Evolutionary conservation across 2,888 invertebrate species (phyloP).

Genomic region (Andrena flavipes): DNA sequence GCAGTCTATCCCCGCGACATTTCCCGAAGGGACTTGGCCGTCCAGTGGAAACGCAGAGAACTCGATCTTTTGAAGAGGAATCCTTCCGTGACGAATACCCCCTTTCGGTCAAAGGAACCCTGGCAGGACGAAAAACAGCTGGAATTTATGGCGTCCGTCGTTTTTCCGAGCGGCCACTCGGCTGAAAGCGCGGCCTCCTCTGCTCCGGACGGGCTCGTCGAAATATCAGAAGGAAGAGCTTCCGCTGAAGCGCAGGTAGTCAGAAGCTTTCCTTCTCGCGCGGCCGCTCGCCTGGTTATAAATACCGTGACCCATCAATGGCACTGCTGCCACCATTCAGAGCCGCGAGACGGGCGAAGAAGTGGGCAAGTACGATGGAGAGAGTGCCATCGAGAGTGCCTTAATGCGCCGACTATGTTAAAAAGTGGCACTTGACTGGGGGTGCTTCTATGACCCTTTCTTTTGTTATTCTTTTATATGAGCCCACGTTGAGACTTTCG

Average conservation of each 20-base stretch:
- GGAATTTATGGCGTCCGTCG: constrained; percentile 63
- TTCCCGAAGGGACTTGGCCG: not conserved
- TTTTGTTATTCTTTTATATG: constrained; percentile 7
- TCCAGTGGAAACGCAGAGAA: not conserved
- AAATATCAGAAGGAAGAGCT: constrained; percentile 39
- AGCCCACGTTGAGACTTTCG: not conserved
- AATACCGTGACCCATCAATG: constrained; percentile 78
- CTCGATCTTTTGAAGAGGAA: not conserved
- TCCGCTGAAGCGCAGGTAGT: constrained; percentile 57
- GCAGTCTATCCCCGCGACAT: not conserved
- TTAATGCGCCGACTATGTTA: constrained; percentile 28
- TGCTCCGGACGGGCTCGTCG: constrained; percentile 15
- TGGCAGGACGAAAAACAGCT: constrained; percentile 43
- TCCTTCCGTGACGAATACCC: not conserved
- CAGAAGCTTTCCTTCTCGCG: constrained; percentile 55
- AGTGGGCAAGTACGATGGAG: constrained; percentile 1
- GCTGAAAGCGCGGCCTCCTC: constrained; percentile 49
- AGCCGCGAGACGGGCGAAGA: constrained; percentile 28
- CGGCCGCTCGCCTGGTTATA: constrained; percentile 71
- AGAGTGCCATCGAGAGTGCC: not conserved
- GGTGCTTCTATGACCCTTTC: not conserved
- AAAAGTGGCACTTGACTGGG: not conserved
- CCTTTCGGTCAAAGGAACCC: constrained; percentile 4
- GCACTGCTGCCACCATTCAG: constrained; percentile 75
- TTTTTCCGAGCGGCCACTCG: constrained; percentile 51